Percentiles rank a stretch among this genome's conserved stretches.
These are phyloP conservation scores for Silurus glanis DNA, from an alignment of 2,113 vertebrate genomes.

Conservation along the genomic window DNA sequence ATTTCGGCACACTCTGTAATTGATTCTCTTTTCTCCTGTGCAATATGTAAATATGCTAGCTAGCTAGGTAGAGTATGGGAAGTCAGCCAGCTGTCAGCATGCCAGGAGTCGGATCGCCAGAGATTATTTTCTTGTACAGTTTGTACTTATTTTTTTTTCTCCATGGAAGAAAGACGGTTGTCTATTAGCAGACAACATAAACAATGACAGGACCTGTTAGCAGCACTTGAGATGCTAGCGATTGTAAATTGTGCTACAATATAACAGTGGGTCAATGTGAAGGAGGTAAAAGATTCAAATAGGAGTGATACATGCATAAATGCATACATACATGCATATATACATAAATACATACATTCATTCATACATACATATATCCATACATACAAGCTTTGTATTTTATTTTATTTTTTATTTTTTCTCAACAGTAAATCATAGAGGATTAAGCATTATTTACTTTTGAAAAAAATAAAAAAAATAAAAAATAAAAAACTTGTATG, in stretches of 20 bases:
- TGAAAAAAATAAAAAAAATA: too few relatives aligned
- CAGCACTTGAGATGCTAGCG: not conserved
- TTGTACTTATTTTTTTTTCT: constrained; percentile 2
- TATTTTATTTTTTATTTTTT: not conserved
- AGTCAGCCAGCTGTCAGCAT: constrained; percentile 19
- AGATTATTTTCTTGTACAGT: constrained; percentile 14
- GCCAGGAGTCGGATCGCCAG: not conserved
- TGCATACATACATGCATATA: too few relatives aligned
- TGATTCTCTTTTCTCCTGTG: constrained; percentile 16
- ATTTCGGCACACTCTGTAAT: constrained; percentile 9
- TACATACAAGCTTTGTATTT: not conserved
- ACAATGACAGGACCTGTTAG: not conserved
- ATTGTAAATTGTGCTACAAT: not conserved
- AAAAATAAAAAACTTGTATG: too few relatives aligned
- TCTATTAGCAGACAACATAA: constrained; percentile 6
- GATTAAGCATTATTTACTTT: too few relatives aligned
- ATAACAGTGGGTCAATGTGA: not conserved
- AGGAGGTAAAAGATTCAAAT: not conserved
- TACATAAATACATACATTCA: too few relatives aligned
- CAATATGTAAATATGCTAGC: constrained; percentile 20
- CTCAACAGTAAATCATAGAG: too few relatives aligned
- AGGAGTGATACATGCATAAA: not conserved
- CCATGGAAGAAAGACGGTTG: not conserved
- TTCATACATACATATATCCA: too few relatives aligned
- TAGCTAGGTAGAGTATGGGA: constrained; percentile 17